These are phyloP conservation scores for Stichodactyla helianthus DNA, from an alignment of 64 coral and sea anemone genomes.

Conservation along the genomic window DNA sequence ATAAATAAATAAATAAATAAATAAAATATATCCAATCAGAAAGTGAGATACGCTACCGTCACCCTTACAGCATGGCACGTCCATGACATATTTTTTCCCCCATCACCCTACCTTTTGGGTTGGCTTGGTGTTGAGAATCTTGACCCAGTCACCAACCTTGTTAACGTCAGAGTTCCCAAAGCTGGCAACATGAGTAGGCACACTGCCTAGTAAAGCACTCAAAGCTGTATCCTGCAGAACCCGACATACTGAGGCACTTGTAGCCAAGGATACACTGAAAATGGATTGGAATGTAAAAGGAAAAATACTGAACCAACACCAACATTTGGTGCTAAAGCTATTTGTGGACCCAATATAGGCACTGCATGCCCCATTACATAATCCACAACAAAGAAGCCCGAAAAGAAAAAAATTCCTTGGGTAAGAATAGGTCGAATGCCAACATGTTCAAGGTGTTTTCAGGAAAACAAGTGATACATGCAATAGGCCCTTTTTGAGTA, in stretches of 20 bases:
- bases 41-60: background rate
- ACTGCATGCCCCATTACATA: no score
- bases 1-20: no score
- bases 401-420: no score
- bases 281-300: background rate
- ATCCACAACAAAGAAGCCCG: no score
- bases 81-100: no score
- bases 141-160: slow-evolving; percentile 90
- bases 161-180: slow-evolving; percentile 98
- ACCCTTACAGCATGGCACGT: background rate
- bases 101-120: slow-evolving; percentile 50
- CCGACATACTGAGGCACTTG: slow-evolving; percentile 47
- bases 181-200: slow-evolving; percentile 71
- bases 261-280: slow-evolving; percentile 34
- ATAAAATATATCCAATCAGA: background rate
- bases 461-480: no score
- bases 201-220: slow-evolving; percentile 46
- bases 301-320: background rate
- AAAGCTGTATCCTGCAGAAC: slow-evolving; percentile 67
- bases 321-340: background rate
- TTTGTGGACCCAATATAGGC: no score
- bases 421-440: no score
- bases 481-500: no score
- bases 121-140: slow-evolving; percentile 78
- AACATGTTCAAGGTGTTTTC: no score